phyloP scores from a whole-genome alignment of 2,888 invertebrate genomes.

The Eristalinus aeneus region DNA sequence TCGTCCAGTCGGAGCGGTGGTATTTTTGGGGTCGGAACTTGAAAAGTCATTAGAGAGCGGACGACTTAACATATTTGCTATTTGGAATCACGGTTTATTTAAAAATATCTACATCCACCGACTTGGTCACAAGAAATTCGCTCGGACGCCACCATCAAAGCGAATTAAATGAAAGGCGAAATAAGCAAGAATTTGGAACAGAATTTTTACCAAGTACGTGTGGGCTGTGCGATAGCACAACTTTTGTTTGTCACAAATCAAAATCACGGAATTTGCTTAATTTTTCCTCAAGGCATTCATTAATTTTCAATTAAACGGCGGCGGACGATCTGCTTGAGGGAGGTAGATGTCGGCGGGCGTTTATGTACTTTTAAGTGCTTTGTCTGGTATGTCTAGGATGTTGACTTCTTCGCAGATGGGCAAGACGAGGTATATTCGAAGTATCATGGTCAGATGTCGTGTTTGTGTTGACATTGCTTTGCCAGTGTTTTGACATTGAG shows the following conservation, averaged over 20 bases:
- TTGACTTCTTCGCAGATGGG: not conserved
- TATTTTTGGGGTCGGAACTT: constrained; percentile 44
- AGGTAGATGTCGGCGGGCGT: not conserved
- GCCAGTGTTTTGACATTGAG: not conserved
- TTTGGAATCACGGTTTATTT: constrained; percentile 35
- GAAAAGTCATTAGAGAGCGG: constrained; percentile 2
- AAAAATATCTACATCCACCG: constrained; percentile 29
- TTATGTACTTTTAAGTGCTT: not conserved
- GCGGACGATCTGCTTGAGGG: not conserved
- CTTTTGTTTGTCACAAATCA: not conserved
- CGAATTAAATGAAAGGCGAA: not conserved
- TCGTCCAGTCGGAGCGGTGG: not conserved
- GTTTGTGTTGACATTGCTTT: not conserved
- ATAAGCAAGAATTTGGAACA: not conserved
- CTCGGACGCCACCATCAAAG: constrained; percentile 27
- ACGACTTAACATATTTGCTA: not conserved
- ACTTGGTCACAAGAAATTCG: constrained; percentile 7
- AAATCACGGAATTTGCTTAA: not conserved
- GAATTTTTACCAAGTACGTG: not conserved
- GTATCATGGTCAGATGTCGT: not conserved
- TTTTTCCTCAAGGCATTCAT: not conserved
- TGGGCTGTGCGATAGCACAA: not conserved
- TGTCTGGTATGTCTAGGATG: not conserved
- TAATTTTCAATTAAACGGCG: not conserved
- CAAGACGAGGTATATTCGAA: not conserved